Base-by-base conservation (phyloP, 2,113 vertebrate species). In the Dicaeum eximium region DNA sequence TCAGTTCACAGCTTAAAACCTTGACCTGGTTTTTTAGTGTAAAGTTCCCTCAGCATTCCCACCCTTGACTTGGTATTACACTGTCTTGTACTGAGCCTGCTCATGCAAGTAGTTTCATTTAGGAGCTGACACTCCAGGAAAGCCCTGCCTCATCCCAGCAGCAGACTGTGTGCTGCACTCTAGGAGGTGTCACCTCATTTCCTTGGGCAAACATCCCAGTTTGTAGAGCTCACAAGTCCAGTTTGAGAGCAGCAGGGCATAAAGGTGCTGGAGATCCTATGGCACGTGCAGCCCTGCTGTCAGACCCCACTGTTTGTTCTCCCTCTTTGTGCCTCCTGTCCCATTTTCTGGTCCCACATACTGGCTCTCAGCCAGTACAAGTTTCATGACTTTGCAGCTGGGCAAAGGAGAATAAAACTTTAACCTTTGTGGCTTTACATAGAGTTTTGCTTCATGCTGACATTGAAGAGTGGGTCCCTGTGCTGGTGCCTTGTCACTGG, bases 221-320 rank as follows among this genome's bases (percentile, higher is more conserved):
- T 25, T 73, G 60, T 23, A 78, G 51, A 25, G 30, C 45, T 57
- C 47, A 58, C 37, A 84, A 80, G 47, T 42, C 25, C 69, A 70
- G 20, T 54, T 57, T 83, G 54, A 79, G 78, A 88, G 23, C 42
- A 50, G 33, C 9, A 31, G 33, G 67, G 28, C 9, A 15, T 10
- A 22, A 5, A 58, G 66, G 65, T 1, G 0, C 50, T 62, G 10
- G 8, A 58, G 38, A 45, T 15, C 8, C 14, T 9, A 25, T 1
- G 7, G 66, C 42, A 48, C 0, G 0, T 40, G 27, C 57, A 85
- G 61, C 16, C 12, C 27, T 64, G 38, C 79, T 48, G 38, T 62
- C 82, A 77, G 61, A 58, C 22, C 14, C 50, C 56, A 37, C 24
- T 33, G 37, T 13, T 78, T 62, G 13, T 13, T 47, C 42, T 81